Base-by-base conservation (phyloP, 2,113 vertebrate genomes). In the Hoplias malabaricus region DNA sequence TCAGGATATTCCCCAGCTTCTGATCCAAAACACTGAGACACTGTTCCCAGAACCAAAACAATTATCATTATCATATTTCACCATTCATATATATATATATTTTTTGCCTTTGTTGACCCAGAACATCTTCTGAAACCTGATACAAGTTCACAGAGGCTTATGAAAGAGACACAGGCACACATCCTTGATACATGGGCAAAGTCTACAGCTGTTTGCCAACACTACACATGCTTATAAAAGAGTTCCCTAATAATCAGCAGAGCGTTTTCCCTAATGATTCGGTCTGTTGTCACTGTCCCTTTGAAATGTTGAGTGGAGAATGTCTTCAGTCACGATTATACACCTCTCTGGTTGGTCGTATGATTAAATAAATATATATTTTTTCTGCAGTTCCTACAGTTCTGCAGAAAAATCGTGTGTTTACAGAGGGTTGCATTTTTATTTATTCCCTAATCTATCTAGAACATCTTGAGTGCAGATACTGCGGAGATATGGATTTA, bases 401-500 rank as follows among this genome's bases (percentile, higher is more conserved):
- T n/a, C 48, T 54, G 14, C 48, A 57, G 48, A 7, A 75, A n/a
- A 56, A 76, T n/a, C 48, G 42, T 21, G 8, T 19, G 14, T 62
- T 62, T 33, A 33, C 29, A 16, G 21, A 36, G 14, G n/a, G 54
- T 3, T 56, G 23, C 2, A 67, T 5, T 67, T 43, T 29, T 46
- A 42, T 31, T 7, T 12, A 66, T 67, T 67, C 34, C 21, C 46
- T 54, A 48, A 14, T 66, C 33, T 40, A 16, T 75, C 33, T 40
- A 8, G 46, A 40, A 31, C 48, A 76, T 68, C 36, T 65, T 43
- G 50, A 43, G 11, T 76, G 63, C 63, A 42, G 63, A 76, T 63
- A 76, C 25, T 23, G 50, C 23, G 31, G 68, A 66, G 48, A 68
- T 76, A 76, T 76, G 50, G 27, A 68, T 68, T 68, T 68, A 68